Percentiles rank a stretch among this genome's conserved stretches.
Evolutionary conservation across 2,113 vertebrate genomes (phyloP).

Genomic region (Ibidorhyncha struthersii): DNA sequence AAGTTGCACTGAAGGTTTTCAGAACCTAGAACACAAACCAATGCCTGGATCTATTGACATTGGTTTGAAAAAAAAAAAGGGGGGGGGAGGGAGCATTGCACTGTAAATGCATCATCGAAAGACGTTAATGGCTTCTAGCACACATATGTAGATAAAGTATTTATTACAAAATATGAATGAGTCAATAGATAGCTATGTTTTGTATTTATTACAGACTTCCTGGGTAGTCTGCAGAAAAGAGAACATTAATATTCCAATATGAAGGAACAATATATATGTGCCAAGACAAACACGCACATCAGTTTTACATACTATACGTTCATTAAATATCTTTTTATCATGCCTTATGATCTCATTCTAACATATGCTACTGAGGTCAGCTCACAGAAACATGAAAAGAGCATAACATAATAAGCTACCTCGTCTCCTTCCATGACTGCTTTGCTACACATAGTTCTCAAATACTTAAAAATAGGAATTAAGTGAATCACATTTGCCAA

Average conservation of each 20-base stretch:
- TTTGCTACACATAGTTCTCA: neutral
- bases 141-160: neutral
- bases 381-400: neutral
- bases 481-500: neutral
- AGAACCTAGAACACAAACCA: neutral
- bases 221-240: constrained; percentile 21
- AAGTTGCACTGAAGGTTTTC: neutral
- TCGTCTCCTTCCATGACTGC: neutral
- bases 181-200: constrained; percentile 43
- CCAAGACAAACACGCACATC: constrained; percentile 39
- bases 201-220: constrained; percentile 54
- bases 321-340: neutral
- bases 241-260: constrained; percentile 25
- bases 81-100: neutral
- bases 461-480: neutral
- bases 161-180: constrained; percentile 15
- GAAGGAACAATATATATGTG: neutral
- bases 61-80: neutral
- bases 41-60: accelerated
- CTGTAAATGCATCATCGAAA: neutral
- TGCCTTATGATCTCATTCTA: constrained; percentile 35
- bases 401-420: neutral
- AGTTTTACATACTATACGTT: neutral
- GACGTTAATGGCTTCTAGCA: neutral
- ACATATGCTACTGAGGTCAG: neutral